phyloP scores from a whole-genome alignment of 1,140 invertebrate genomes.

The Melipona quadrifasciata region DNA sequence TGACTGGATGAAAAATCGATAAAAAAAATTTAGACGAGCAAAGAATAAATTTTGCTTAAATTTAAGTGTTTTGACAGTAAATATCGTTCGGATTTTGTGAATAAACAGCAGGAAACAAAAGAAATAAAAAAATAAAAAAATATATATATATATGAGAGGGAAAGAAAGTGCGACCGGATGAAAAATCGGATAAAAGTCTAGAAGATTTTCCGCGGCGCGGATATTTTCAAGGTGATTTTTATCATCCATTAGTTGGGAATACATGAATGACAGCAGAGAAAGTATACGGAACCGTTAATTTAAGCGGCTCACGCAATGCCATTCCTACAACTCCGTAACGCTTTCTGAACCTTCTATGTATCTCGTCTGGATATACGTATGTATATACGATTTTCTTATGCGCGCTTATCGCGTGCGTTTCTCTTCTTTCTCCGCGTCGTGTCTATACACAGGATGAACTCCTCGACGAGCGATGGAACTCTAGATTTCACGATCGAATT shows the following conservation, averaged over 20 bases:
- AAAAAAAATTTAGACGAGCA: background rate
- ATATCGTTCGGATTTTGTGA: background rate
- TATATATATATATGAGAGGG: too few species aligned
- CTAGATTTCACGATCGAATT: background rate
- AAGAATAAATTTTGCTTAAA: too few species aligned
- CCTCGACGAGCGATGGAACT: background rate
- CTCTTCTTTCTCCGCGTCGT: too few species aligned
- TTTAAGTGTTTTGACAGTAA: background rate
- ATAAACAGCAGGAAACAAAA: background rate
- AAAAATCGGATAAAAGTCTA: background rate
- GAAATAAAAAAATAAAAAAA: background rate
- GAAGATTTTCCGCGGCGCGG: background rate
- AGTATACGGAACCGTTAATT: constrained; percentile 66
- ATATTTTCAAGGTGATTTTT: constrained; percentile 14
- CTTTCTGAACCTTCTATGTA: constrained; percentile 34
- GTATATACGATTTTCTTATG: background rate
- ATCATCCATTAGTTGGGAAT: constrained; percentile 22
- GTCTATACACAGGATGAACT: background rate
- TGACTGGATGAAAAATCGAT: background rate
- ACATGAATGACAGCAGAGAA: constrained; percentile 60
- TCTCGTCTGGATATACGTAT: background rate
- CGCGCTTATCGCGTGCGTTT: background rate
- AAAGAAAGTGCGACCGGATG: background rate
- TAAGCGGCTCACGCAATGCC: constrained; percentile 57
- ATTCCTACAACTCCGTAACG: constrained; percentile 44